Evolutionary conservation across 2,113 vertebrate species (phyloP), one percentile per base, ranked within the genome.

Genomic region (Ellobius talpinus): DNA sequence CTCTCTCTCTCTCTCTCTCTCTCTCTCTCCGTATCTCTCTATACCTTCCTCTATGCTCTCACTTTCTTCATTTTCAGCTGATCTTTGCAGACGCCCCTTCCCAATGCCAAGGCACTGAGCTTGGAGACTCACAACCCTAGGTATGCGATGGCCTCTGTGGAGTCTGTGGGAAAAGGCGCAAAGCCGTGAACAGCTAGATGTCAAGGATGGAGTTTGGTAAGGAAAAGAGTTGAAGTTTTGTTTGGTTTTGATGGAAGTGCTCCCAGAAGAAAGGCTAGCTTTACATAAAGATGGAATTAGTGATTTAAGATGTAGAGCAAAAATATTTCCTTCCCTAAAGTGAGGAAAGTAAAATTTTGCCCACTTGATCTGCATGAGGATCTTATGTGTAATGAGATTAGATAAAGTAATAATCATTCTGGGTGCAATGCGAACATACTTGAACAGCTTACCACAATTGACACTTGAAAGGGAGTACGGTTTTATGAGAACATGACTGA

Each of bases 371-470:
- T 91, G 72, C 29, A 82, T 81, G 76, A 84, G 21, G 52, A n/a
- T 78, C 33, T 91, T 58, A 45, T 36, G 1, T 47, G 77, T 89
- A 77, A 93, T 61, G 36, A 33, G 52, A 21, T 39, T 79, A 50
- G 47, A 91, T 55, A 61, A 81, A 96, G 55, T 24, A 52, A 45
- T n/a, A 65, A 31, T 93, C 89, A 92, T 78, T 89, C 94, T 89
- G 90, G 61, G 91, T 85, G 63, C 7, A 26, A 33, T 47, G n/a
- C 29, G 1, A 77, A 76, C 33, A 74, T 10, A 68, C 29, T 61
- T 92, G 55, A 61, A 61, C 9, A 76, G 26, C 70, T 93, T 61
- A 52, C 1, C 33, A 42, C 33, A 87, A n/a, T 0, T 52, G 66
- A 47, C 21, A n/a, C 31, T 86, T 68, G 58, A 45, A 55, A 88